phyloP scores from a whole-genome alignment of 53 echinoderm and acorn worm genomes.

The Antedon mediterranea region DNA sequence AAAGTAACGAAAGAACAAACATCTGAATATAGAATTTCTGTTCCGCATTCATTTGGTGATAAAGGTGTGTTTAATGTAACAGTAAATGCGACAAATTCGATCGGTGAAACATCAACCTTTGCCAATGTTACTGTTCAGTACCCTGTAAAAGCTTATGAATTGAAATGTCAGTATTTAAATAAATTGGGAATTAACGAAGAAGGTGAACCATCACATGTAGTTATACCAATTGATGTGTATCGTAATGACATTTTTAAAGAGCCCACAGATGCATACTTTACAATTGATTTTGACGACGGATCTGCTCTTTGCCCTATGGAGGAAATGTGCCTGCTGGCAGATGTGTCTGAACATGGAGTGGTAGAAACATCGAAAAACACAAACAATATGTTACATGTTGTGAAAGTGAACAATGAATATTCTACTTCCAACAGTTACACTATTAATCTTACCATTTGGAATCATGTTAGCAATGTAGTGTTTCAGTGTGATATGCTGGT shows the following conservation, averaged over 20 bases:
- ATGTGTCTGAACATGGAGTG: slow-evolving; percentile 14
- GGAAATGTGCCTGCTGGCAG: not conserved
- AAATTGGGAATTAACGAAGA: slow-evolving; percentile 31
- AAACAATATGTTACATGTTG: slow-evolving; percentile 30
- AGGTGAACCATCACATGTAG: slow-evolving; percentile 10
- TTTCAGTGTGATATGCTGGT: slow-evolving; percentile 41
- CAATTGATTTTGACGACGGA: slow-evolving; percentile 70
- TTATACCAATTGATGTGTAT: slow-evolving; percentile 49
- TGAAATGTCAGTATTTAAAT: slow-evolving; percentile 45
- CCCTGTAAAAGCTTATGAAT: slow-evolving; percentile 50
- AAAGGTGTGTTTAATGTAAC: slow-evolving; percentile 48
- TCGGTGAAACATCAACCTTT: slow-evolving; percentile 31
- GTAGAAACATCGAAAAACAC: slow-evolving; percentile 34
- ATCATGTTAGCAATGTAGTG: slow-evolving; percentile 44
- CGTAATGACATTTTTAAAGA: slow-evolving; percentile 31
- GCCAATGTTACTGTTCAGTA: slow-evolving; percentile 43
- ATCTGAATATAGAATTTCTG: slow-evolving; percentile 14
- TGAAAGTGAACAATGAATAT: slow-evolving; percentile 39
- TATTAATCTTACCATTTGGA: slow-evolving; percentile 59
- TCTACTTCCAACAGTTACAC: slow-evolving; percentile 57
- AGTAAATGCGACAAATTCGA: slow-evolving; percentile 51
- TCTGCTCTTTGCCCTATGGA: not conserved
- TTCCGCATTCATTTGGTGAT: slow-evolving; percentile 39
- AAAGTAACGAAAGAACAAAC: not conserved
- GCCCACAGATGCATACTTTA: slow-evolving; percentile 46